Conservation (phyloP, 2,888 invertebrate species). For the Drosophila cognata region DNA sequence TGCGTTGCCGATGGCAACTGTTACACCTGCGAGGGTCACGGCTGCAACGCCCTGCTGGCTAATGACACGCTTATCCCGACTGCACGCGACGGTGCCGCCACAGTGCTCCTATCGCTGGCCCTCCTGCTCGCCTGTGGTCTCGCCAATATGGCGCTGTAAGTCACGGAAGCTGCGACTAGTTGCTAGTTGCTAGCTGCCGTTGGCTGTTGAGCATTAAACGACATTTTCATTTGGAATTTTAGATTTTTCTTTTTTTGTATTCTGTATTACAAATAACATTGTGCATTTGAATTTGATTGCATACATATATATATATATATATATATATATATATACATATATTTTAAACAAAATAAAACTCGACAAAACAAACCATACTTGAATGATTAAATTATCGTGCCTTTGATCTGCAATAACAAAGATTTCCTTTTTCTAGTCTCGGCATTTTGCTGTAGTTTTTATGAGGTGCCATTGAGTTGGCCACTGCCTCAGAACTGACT, state of each 20-base stretch:
- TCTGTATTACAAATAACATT: not conserved
- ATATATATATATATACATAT: not conserved
- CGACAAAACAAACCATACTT: constrained; percentile 6
- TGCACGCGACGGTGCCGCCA: constrained; percentile 75
- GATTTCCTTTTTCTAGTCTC: constrained; percentile 22
- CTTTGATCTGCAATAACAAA: constrained; percentile 52
- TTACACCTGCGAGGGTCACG: constrained; percentile 80
- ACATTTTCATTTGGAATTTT: constrained; percentile 13
- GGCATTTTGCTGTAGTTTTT: constrained; percentile 60
- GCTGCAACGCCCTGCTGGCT: constrained; percentile 78
- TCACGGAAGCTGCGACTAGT: not conserved
- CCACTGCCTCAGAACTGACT: constrained; percentile 19
- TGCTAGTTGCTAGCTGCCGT: not conserved
- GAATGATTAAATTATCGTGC: constrained; percentile 24
- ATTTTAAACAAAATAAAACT: constrained; percentile 30
- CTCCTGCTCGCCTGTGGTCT: constrained; percentile 58
- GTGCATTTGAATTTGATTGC: constrained; percentile 5
- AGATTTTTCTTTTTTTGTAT: constrained; percentile 2
- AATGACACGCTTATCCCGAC: constrained; percentile 71
- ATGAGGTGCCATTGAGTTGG: constrained; percentile 76
- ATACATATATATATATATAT: too few relatives aligned
- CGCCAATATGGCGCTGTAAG: constrained; percentile 32
- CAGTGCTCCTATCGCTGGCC: constrained; percentile 50
- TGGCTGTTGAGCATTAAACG: constrained; percentile 4
- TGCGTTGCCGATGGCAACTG: constrained; percentile 76